Conservation (phyloP, 1,140 invertebrate genomes). For the Bombus pyrosoma region DNA sequence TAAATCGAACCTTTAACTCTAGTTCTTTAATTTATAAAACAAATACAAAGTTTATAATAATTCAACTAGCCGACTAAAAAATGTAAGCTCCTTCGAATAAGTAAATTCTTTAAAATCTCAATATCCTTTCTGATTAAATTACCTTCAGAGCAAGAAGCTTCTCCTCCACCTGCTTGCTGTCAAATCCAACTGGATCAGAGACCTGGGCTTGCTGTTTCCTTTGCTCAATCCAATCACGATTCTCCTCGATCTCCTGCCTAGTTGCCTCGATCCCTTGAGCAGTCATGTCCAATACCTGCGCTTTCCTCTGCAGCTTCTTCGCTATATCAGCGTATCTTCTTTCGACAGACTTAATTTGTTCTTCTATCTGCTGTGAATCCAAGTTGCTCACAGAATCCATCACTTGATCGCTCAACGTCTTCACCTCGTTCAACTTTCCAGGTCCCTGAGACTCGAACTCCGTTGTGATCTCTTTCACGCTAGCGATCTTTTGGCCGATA, state of each 20-base stretch:
- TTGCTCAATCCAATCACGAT: slow-evolving; percentile 91
- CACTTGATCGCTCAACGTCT: slow-evolving; percentile 87
- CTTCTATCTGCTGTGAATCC: slow-evolving; percentile 95
- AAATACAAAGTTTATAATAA: background rate
- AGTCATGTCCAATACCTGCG: slow-evolving; percentile 90
- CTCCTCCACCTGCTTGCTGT: slow-evolving; percentile 89
- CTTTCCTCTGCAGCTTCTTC: slow-evolving; percentile 92
- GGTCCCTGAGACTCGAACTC: slow-evolving; percentile 89
- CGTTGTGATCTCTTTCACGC: slow-evolving; percentile 86
- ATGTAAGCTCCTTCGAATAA: background rate
- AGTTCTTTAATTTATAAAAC: background rate
- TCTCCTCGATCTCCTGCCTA: slow-evolving; percentile 88
- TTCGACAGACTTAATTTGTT: slow-evolving; percentile 91
- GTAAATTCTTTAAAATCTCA: background rate
- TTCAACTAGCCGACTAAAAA: no score
- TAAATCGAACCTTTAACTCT: no score
- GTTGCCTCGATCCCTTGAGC: slow-evolving; percentile 91
- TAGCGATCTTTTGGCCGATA: slow-evolving; percentile 90
- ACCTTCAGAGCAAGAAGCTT: slow-evolving; percentile 87
- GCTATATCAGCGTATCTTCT: slow-evolving; percentile 91
- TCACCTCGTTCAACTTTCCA: slow-evolving; percentile 86
- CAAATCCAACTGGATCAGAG: slow-evolving; percentile 88
- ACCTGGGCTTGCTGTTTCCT: slow-evolving; percentile 87
- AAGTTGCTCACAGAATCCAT: slow-evolving; percentile 92
- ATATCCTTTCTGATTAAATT: background rate